Percentiles rank a stretch among this genome's conserved stretches.
phyloP scores from a whole-genome alignment of 1,140 invertebrate species.

The Leptestheria dahalacensis region DNA sequence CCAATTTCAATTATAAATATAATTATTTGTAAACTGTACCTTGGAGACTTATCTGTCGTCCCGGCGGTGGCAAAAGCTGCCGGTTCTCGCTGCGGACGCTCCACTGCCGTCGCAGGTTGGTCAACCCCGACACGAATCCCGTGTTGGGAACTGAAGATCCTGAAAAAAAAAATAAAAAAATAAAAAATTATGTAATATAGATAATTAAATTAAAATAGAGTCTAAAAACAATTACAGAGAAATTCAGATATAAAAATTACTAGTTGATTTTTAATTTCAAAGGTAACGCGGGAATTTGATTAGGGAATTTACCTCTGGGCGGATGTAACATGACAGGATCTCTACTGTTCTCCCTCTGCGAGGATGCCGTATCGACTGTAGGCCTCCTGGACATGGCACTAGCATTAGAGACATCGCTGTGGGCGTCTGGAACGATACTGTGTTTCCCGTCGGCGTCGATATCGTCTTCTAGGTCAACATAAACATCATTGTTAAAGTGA shows the following conservation, averaged over 20 bases:
- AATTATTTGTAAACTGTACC: neutral
- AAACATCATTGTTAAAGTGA: neutral
- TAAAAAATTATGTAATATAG: too few relatives aligned
- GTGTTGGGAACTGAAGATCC: constrained; percentile 13
- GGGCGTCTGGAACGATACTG: constrained; percentile 7
- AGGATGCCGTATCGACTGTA: neutral
- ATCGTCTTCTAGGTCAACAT: constrained; percentile 3
- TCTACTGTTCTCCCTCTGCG: neutral
- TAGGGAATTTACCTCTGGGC: neutral
- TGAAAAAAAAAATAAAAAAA: constrained; percentile 7
- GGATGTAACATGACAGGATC: neutral
- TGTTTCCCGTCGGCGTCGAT: constrained; percentile 4
- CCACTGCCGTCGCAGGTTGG: constrained; percentile 15
- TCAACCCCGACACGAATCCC: constrained; percentile 2
- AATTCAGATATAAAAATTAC: too few relatives aligned
- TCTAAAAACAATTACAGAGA: too few relatives aligned
- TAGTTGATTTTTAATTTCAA: too few relatives aligned
- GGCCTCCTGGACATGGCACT: constrained; percentile 7
- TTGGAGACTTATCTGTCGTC: constrained; percentile 9
- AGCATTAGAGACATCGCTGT: constrained; percentile 13
- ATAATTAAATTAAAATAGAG: too few relatives aligned
- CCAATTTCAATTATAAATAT: too few relatives aligned
- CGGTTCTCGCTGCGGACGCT: constrained; percentile 17
- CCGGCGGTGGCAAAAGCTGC: neutral
- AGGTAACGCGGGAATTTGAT: too few relatives aligned